A percentile compares a stretch with the other conserved stretches of the same genome.
Evolutionary conservation across 2,888 invertebrate genomes (phyloP).

Genomic region (Drosophila maculinotata): DNA sequence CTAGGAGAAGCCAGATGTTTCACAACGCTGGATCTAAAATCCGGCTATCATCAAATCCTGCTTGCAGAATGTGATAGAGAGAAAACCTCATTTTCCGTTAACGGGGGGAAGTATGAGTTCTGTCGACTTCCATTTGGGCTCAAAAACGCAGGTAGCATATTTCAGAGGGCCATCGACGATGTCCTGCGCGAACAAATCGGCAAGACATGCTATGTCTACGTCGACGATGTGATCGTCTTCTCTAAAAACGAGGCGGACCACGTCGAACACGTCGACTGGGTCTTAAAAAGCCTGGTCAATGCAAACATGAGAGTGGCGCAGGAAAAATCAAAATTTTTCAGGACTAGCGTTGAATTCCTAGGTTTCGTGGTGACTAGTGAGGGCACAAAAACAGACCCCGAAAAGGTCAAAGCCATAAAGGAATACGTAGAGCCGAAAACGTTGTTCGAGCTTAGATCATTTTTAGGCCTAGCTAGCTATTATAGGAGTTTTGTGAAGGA

Average conservation of each 20-base stretch:
- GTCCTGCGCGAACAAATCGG: slow-evolving; percentile 3
- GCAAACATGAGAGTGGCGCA: neutral
- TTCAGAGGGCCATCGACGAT: slow-evolving; percentile 8
- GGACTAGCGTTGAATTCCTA: slow-evolving; percentile 1
- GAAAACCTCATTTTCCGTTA: slow-evolving; percentile 1
- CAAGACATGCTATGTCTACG: slow-evolving; percentile 8
- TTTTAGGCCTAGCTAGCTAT: slow-evolving; percentile 5
- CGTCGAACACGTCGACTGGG: neutral
- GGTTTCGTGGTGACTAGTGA: slow-evolving; percentile 5
- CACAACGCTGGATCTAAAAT: neutral
- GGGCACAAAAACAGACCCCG: neutral
- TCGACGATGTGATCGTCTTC: slow-evolving; percentile 5
- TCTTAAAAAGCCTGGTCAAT: neutral
- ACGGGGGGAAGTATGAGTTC: neutral
- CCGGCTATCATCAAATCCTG: neutral
- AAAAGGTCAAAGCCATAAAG: neutral
- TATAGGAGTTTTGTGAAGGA: neutral
- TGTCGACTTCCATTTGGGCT: neutral
- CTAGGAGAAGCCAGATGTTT: neutral
- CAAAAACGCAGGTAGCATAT: slow-evolving; percentile 7
- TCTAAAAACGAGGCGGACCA: neutral
- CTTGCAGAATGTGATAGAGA: slow-evolving; percentile 1
- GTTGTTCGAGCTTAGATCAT: neutral
- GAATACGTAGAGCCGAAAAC: slow-evolving; percentile 2
- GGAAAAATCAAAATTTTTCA: slow-evolving; percentile 2